phyloP scores from a whole-genome alignment of 2,113 vertebrate genomes.

The Tupaia chinensis region DNA sequence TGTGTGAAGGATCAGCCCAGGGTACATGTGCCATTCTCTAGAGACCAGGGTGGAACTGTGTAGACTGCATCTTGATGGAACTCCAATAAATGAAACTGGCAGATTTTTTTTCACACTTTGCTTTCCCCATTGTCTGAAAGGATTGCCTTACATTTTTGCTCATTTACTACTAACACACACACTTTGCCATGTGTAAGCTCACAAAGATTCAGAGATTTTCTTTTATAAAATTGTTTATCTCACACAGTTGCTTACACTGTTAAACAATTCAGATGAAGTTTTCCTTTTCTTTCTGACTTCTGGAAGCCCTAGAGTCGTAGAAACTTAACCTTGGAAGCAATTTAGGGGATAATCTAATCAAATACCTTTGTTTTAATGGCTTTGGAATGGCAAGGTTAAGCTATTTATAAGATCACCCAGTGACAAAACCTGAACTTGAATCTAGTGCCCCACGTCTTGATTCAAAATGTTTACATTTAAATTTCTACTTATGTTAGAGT shows the following conservation, averaged over 20 bases:
- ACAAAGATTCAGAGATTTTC: not conserved
- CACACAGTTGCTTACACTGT: not conserved
- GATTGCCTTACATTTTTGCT: not conserved
- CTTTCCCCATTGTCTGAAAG: not conserved
- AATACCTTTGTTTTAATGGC: not conserved
- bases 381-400: not conserved
- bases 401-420: not conserved
- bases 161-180: not conserved
- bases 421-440: not conserved
- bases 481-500: not conserved
- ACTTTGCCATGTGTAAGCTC: not conserved
- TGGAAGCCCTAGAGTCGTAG: not conserved
- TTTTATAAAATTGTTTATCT: not conserved
- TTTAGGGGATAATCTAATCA: not conserved
- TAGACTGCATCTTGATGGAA: not conserved
- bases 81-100: not conserved
- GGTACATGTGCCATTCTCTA: rapidly evolving
- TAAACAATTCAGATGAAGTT: not conserved
- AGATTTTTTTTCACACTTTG: not conserved
- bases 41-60: not conserved
- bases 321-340: not conserved
- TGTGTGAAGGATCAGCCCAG: no score
- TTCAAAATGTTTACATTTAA: conserved; percentile 5
- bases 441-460: not conserved
- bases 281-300: not conserved